These are phyloP conservation scores for Callyntrura sp. DNA, from an alignment of 2,888 invertebrate species.

Conservation along the genomic window DNA sequence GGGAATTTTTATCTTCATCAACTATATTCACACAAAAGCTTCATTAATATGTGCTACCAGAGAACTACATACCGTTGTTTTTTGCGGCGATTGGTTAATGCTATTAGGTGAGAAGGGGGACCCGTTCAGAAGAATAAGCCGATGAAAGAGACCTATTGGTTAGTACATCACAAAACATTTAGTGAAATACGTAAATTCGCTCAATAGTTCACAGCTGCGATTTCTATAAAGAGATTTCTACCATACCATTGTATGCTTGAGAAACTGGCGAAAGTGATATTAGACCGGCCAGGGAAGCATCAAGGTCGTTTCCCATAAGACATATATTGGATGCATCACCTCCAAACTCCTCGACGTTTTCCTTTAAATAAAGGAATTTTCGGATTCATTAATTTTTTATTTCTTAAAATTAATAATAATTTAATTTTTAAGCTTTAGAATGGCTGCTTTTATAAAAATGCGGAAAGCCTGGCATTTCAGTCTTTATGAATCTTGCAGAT, in stretches of 20 bases:
- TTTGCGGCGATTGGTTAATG: conserved; percentile 81
- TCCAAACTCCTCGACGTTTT: conserved; percentile 82
- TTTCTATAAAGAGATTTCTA: too few relatives aligned
- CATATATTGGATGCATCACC: conserved; percentile 81
- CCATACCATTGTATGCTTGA: conserved; percentile 83
- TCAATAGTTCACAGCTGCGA: too few relatives aligned
- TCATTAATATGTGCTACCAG: neutral
- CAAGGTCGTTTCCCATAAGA: conserved; percentile 82
- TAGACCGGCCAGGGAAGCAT: conserved; percentile 81
- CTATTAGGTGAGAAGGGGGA: conserved; percentile 83
- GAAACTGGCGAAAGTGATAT: conserved; percentile 82
- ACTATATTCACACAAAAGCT: neutral
- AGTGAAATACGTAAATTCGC: neutral
- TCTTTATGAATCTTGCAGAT: too few relatives aligned
- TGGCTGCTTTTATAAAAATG: too few relatives aligned
- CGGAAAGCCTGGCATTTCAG: too few relatives aligned
- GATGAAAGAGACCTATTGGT: conserved; percentile 81
- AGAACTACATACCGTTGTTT: conserved; percentile 84
- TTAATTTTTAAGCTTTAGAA: too few relatives aligned
- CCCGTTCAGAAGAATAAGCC: conserved; percentile 82
- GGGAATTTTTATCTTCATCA: too few relatives aligned
- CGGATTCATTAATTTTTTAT: too few relatives aligned
- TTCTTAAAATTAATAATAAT: too few relatives aligned
- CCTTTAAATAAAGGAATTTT: too few relatives aligned
- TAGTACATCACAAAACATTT: neutral